Evolutionary conservation across 2,797 vertebrate genomes (phyloP), one percentile per base, ranked within the genome.

Genomic region (Eutrigla gurnardus): DNA sequence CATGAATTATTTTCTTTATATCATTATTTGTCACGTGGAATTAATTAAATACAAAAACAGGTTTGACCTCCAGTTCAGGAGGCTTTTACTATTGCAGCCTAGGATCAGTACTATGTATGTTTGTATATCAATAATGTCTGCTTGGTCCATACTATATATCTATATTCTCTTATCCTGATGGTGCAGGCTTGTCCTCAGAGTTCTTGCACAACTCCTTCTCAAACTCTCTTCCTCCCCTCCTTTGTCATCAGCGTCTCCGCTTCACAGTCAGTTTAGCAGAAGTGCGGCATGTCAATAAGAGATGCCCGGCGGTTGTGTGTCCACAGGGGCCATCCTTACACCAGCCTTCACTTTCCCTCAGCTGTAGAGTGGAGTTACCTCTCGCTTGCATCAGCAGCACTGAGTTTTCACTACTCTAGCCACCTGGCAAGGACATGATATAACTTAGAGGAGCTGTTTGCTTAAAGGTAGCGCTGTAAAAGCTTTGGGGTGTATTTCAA

Each of bases 351-450:
- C 73, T 65, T 77, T 70, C 36, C 53, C 33, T 43, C 13, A 14
- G 52, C 35, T 53, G 10, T 32, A 32, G 39, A 55, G 62, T 0
- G 15, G 45, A 57, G 77, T 88, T 91, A 79, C 80, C 49, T 71
- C 61, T 53, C 0, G 0, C 70, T 88, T 88, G 84, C 87, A 88
- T 89, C 87, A 90, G 77, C 43, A 1, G 15, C 57, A 43, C 49
- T 5, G 32, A 61, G 45, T 50, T 66, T 77, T 70, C 84, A 80
- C 37, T 52, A 35, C 46, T 70, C 70, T 32, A 65, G 61, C 64
- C 45, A 62, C 33, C 12, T 47, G 57, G 42, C 65, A 57, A 33
- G 55, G 37, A 65, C 12, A 32, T 7, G 17, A 46, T 32, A 43
- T 7, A 55, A 59, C 25, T 7, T 3, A 6, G 17, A 53, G 46